Percentiles rank a stretch among this genome's conserved stretches.
phyloP scores from a whole-genome alignment of 2,888 invertebrate genomes.

The Noctuana brunneofusca region DNA sequence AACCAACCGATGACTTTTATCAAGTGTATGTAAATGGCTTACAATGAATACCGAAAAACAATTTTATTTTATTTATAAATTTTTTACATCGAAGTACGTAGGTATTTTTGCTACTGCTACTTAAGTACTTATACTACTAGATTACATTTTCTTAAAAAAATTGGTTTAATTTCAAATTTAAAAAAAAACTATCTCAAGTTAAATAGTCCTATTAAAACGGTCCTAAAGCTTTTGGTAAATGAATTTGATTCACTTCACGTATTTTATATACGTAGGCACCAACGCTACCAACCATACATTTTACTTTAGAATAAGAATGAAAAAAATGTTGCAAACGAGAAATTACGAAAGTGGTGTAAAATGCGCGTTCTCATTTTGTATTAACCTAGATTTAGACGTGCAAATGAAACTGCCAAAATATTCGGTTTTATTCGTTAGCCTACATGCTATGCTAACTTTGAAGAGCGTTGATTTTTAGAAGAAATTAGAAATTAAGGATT shows the following conservation, averaged over 20 bases:
- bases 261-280: background rate
- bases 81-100: too few species aligned
- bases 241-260: background rate
- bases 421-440: constrained; percentile 7
- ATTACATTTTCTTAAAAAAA: too few species aligned
- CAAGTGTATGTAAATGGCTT: too few species aligned
- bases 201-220: background rate
- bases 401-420: constrained; percentile 21
- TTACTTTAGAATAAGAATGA: constrained; percentile 12
- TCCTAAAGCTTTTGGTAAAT: background rate
- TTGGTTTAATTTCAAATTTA: too few species aligned
- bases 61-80: too few species aligned
- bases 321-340: constrained; percentile 17
- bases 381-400: constrained; percentile 24
- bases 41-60: too few species aligned
- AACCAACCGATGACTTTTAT: too few species aligned
- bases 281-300: background rate
- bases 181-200: background rate
- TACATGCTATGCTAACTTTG: background rate
- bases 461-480: background rate
- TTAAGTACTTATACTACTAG: too few species aligned
- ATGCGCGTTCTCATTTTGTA: constrained; percentile 23
- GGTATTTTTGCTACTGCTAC: too few species aligned
- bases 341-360: constrained; percentile 18
- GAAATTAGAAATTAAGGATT: background rate